Evolutionary conservation across 2,888 invertebrate genomes (phyloP), one percentile per base, ranked within the genome.

Genomic region (Nymphalis c-album): DNA sequence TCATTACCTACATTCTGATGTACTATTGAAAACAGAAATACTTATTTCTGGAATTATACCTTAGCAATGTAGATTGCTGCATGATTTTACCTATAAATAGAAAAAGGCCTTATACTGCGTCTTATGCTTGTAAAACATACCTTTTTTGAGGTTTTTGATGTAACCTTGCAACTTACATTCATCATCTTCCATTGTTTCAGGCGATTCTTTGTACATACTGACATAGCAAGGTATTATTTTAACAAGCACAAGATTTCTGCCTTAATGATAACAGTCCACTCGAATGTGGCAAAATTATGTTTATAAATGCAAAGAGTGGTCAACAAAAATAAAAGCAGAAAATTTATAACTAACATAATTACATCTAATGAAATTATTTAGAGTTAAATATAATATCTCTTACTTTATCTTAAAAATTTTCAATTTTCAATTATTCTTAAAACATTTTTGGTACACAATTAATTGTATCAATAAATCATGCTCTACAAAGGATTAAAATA

Each of bases 191-290:
- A 90, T 82, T 81, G 83, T 83, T 75, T 84, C 90, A 85, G 82
- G 83, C 90, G 84, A 82, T 81, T 85, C 83, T 82, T 86, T 90
- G 85, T 88, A 88, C 90, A 90, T 81, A 85, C 89, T 87, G 83
- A 78, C 86, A 87, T 77, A 81, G 80, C 73, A 82, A 86, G 85
- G 85, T 84, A 80, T 79, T 80, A 84, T 85, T 88, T 85, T 84
- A 84, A 73, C 76, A 69, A 76, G 88, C 88, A 87, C 90, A 87
- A 88, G 83, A 75, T 47, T 78, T 75, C 77, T 78, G 74, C 78
- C 77, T 72, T 70, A 73, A 78, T 76, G 78, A 77, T 77, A 81
- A 81, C 81, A 82, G 80, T 81, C 74, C 81, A 82, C 78, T 78
- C 47, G 59, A 73, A 67, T 68, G 60, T 63, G 35, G 35, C 35